Evolutionary conservation across 1,140 invertebrate genomes (phyloP), one percentile per base, ranked within the genome.

Genomic region (Diorhabda carinulata): DNA sequence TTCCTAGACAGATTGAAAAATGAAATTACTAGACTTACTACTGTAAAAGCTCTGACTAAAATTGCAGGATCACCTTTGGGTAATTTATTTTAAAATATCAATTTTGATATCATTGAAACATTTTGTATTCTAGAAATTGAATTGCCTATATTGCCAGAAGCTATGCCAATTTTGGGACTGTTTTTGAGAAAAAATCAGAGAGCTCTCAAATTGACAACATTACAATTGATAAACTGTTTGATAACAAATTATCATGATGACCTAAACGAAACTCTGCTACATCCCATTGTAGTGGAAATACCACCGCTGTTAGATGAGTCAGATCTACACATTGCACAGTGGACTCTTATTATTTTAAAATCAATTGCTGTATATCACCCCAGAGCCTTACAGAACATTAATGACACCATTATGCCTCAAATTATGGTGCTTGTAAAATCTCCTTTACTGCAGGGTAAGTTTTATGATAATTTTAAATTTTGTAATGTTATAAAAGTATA

Each of bases 171-270:
- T 70, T 84, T 98, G 43, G 94, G 96, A 5, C 93, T 95, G 4
- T 99, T 99, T 78, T 82, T 99, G 61, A 87, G 97, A 56, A 99
- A 99, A 83, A 99, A 99, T 84, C 96, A 99, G 80, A 86, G 98
- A 72, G 94, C 96, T 41, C 82, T 99, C 25, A 98, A 98, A 83
- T 82, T 99, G 4, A 91, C 91, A 62, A 98, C 97, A 0, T 82
- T 99, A 4, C 90, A 92, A 56, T 86, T 99, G 63, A 82, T 99
- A 5, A 95, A 98, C 78, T 95, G 94, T 9, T 83, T 99, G 25
- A 78, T 80, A 25, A 78, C 77, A 69, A 81, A 80, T 72, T 81
- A 80, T 68, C 76, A 78, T 60, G 67, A 75, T 41, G 74, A 73
- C 63, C 71, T 81, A 61, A 74, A 77, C 64, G 74, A 74, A 9